phyloP scores from a whole-genome alignment of 2,113 vertebrate species.

The Sebastes fasciatus region DNA sequence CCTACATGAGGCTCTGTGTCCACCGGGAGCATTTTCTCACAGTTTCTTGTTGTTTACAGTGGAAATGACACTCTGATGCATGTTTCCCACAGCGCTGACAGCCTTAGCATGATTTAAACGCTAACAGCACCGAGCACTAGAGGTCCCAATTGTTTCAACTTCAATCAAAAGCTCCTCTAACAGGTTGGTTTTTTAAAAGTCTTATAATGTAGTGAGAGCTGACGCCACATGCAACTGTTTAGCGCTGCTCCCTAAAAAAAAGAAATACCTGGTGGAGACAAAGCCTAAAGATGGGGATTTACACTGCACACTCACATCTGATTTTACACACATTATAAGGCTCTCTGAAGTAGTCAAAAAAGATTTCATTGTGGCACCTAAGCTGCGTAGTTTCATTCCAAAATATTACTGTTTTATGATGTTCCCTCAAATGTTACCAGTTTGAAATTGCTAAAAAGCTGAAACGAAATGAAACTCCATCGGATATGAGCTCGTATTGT shows the following conservation, averaged over 20 bases:
- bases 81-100: slow-evolving; percentile 55
- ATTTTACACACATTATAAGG: slow-evolving; percentile 14
- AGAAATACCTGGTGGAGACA: slow-evolving; percentile 48
- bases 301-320: slow-evolving; percentile 32
- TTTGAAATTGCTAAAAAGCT: neutral
- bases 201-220: slow-evolving; percentile 16
- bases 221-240: slow-evolving; percentile 18
- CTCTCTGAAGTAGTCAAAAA: neutral
- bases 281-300: slow-evolving; percentile 47
- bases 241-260: slow-evolving; percentile 21
- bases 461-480: slow-evolving; percentile 32
- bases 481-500: slow-evolving; percentile 46
- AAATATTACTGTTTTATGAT: neutral
- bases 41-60: slow-evolving; percentile 34
- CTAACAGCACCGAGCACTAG: slow-evolving; percentile 17
- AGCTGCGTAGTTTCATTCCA: slow-evolving; percentile 50
- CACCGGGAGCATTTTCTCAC: slow-evolving; percentile 16
- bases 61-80: slow-evolving; percentile 48
- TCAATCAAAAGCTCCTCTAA: slow-evolving; percentile 12
- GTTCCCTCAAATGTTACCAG: slow-evolving; percentile 8
- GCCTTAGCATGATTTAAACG: slow-evolving; percentile 52
- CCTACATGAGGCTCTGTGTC: slow-evolving; percentile 50
- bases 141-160: slow-evolving; percentile 22
- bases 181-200: neutral
- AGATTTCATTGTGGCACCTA: neutral